Evolutionary conservation across 2,797 vertebrate genomes (phyloP).

Genomic region (Brotula barbata): DNA sequence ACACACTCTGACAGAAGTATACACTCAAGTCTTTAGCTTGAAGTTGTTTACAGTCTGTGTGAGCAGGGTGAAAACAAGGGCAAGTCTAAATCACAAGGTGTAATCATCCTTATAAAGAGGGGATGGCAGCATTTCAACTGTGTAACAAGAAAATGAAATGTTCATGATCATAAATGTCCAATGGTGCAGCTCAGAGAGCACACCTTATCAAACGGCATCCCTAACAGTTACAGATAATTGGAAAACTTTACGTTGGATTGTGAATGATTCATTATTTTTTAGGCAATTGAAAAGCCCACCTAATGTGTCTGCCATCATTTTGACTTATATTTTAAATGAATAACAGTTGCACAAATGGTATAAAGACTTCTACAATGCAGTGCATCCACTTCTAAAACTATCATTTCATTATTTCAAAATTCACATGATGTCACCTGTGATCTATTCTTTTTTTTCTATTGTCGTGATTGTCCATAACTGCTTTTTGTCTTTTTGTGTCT

Average conservation of each 20-base stretch:
- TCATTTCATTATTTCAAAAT: too few species aligned
- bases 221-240: conserved; percentile 7
- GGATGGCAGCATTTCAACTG: conserved; percentile 16
- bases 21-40: neutral
- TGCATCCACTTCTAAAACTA: too few species aligned
- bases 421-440: too few species aligned
- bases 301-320: conserved; percentile 2
- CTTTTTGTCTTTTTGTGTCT: too few species aligned
- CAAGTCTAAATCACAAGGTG: conserved; percentile 23
- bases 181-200: conserved; percentile 3
- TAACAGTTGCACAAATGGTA: too few species aligned
- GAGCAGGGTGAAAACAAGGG: conserved; percentile 42
- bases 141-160: conserved; percentile 20
- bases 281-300: neutral
- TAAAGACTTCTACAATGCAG: too few species aligned
- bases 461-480: too few species aligned
- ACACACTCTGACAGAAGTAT: neutral
- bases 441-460: too few species aligned
- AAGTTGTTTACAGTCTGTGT: conserved; percentile 13
- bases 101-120: conserved; percentile 18
- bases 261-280: conserved; percentile 16
- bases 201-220: conserved; percentile 24
- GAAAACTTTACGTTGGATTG: neutral
- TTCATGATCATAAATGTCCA: conserved; percentile 14
- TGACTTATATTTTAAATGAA: neutral